phyloP scores from a whole-genome alignment of 2,888 invertebrate genomes.

The Cepaea hortensis region DNA sequence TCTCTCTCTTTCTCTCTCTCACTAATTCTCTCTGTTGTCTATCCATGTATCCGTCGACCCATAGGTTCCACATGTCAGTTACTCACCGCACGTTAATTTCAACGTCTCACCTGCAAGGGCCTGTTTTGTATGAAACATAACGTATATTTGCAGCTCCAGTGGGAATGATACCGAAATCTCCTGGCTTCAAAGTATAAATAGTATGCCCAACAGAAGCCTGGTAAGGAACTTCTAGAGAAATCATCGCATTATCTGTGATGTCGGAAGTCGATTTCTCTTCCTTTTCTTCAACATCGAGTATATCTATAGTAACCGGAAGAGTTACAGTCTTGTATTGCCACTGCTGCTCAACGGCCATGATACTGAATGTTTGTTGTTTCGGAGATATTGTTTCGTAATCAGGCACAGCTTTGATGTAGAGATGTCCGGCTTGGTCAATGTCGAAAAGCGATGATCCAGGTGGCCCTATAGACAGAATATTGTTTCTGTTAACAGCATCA shows the following conservation, averaged over 20 bases:
- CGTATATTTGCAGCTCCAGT: background rate
- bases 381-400: slow-evolving; percentile 51
- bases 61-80: too few relatives aligned
- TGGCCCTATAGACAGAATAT: slow-evolving; percentile 51
- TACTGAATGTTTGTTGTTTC: slow-evolving; percentile 49
- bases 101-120: slow-evolving; percentile 35
- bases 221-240: slow-evolving; percentile 45
- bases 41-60: too few relatives aligned
- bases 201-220: slow-evolving; percentile 14
- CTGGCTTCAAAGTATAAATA: slow-evolving; percentile 37
- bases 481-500: slow-evolving; percentile 54
- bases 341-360: slow-evolving; percentile 56
- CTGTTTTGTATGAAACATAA: slow-evolving; percentile 21
- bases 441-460: slow-evolving; percentile 50
- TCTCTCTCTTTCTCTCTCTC: background rate
- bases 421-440: slow-evolving; percentile 50
- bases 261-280: background rate
- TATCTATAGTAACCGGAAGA: slow-evolving; percentile 49
- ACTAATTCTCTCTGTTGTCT: background rate
- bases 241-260: slow-evolving; percentile 48
- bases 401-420: slow-evolving; percentile 51
- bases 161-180: slow-evolving; percentile 37
- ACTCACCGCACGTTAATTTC: too few relatives aligned
- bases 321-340: slow-evolving; percentile 49
- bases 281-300: slow-evolving; percentile 56